These are phyloP conservation scores for Allygus modestus DNA, from an alignment of 2,888 invertebrate genomes.

Conservation along the genomic window DNA sequence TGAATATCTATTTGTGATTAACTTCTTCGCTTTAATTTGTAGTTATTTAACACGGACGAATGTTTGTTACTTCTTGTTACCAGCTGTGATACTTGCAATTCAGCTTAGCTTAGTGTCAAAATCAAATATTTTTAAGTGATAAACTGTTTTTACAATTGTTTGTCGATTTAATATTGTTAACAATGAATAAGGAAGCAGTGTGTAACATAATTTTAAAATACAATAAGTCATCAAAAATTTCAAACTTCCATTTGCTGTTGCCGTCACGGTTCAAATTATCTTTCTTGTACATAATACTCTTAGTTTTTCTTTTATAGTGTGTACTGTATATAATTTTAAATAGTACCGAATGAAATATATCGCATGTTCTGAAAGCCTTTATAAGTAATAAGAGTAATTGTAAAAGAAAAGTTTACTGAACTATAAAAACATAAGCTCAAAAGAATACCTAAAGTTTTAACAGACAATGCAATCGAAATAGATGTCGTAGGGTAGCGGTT, in stretches of 20 bases:
- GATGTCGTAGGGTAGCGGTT: constrained; percentile 37
- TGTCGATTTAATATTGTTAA: not conserved
- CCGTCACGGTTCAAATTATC: constrained; percentile 10
- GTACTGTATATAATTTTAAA: constrained; percentile 13
- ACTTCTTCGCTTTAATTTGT: not conserved
- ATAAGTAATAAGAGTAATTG: constrained; percentile 24
- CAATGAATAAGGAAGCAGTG: constrained; percentile 28
- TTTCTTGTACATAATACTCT: constrained; percentile 50
- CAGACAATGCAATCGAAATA: constrained; percentile 16
- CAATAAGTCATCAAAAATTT: not conserved
- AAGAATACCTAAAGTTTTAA: constrained; percentile 29
- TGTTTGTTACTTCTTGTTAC: constrained; percentile 31
- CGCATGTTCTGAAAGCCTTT: constrained; percentile 36
- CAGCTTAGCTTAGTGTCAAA: constrained; percentile 21
- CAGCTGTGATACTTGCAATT: constrained; percentile 26
- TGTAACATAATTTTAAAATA: constrained; percentile 22
- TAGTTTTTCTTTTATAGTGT: constrained; percentile 3
- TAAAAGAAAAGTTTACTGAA: constrained; percentile 17
- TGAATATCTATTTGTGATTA: not conserved
- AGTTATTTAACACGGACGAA: not conserved
- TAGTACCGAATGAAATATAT: constrained; percentile 22
- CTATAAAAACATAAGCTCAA: constrained; percentile 25
- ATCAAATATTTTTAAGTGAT: constrained; percentile 31
- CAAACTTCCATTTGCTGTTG: constrained; percentile 10
- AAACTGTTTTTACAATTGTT: not conserved